A percentile compares a stretch with the other conserved stretches of the same genome.
Evolutionary conservation across 2,797 vertebrate species (phyloP).

Genomic region (Fringilla coelebs): DNA sequence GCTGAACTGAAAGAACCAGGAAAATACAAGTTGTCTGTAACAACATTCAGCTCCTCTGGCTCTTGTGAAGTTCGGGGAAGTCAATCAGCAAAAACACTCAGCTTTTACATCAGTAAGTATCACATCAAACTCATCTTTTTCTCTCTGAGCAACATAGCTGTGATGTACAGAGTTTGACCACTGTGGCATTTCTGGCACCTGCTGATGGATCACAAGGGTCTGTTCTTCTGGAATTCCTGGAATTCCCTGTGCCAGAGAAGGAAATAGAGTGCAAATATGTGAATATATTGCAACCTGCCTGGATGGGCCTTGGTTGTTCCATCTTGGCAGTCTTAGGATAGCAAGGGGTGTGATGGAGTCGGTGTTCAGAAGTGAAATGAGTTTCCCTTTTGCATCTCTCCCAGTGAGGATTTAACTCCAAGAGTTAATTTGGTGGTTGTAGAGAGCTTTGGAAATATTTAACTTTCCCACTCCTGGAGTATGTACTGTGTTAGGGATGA

Average conservation of each 20-base stretch:
- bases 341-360: not conserved
- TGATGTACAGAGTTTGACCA: not conserved
- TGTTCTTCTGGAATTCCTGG: not conserved
- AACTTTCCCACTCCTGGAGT: not conserved
- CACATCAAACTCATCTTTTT: not conserved
- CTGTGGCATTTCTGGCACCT: not conserved
- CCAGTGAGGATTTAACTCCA: not conserved
- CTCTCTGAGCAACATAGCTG: not conserved
- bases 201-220: not conserved
- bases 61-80: slow-evolving; percentile 88
- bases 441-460: not conserved
- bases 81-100: slow-evolving; percentile 78
- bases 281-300: not conserved
- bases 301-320: accelerated
- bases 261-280: not conserved
- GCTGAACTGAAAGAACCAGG: slow-evolving; percentile 86
- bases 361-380: not conserved
- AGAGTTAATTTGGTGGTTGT: not conserved
- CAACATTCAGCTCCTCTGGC: slow-evolving; percentile 86
- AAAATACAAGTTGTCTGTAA: slow-evolving; percentile 84
- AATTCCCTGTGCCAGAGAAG: not conserved
- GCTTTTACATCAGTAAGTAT: slow-evolving; percentile 92
- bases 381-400: not conserved
- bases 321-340: not conserved
- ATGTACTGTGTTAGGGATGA: not conserved